A percentile compares a stretch with the other conserved stretches of the same genome.
phyloP scores from a whole-genome alignment of 1,140 invertebrate genomes.

The Heliconius nattereri region DNA sequence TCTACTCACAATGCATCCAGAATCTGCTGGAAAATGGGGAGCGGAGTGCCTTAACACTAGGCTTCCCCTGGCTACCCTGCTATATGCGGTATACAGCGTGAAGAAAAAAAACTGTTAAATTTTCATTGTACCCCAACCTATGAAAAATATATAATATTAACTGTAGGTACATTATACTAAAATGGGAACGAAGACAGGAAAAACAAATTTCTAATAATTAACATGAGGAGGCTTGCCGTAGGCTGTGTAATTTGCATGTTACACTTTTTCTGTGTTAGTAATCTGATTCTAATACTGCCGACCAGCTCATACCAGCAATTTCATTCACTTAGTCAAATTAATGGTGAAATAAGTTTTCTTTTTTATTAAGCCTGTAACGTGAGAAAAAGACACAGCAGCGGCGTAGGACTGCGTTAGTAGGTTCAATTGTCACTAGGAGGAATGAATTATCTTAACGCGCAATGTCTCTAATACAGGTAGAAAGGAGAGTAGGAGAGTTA shows the following conservation, averaged over 20 bases:
- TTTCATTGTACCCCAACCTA: too few species aligned
- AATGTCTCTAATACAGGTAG: too few species aligned
- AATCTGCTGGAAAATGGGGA: too few species aligned
- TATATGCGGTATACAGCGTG: too few species aligned
- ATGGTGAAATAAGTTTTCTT: not conserved
- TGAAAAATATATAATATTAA: too few species aligned
- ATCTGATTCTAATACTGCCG: not conserved
- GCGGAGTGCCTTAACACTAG: not conserved
- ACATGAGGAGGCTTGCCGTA: not conserved
- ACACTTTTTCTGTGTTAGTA: conserved; percentile 7
- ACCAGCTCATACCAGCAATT: not conserved
- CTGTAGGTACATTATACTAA: not conserved
- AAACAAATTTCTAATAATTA: not conserved
- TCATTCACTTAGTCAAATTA: not conserved
- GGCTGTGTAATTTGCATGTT: not conserved
- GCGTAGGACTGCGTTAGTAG: not conserved
- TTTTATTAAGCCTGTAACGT: not conserved
- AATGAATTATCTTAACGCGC: too few species aligned
- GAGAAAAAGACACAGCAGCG: not conserved
- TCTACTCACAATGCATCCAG: too few species aligned
- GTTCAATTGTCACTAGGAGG: too few species aligned
- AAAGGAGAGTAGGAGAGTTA: too few species aligned
- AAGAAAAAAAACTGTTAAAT: too few species aligned
- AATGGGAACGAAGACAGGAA: not conserved
- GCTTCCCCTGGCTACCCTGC: not conserved